Conservation (phyloP, 2,797 vertebrate species). For the Cirrhinus molitorella region DNA sequence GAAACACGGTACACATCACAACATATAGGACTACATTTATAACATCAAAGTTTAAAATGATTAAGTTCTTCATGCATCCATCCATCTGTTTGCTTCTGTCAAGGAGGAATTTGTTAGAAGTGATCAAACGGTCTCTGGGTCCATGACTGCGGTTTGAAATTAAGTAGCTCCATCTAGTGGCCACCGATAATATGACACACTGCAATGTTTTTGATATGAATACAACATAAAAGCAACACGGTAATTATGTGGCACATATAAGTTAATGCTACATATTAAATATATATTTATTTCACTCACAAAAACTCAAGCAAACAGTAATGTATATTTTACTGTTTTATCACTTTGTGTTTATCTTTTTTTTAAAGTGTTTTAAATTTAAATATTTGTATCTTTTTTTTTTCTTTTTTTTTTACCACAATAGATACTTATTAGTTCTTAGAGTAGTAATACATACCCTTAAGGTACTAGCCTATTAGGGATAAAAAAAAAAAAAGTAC, state of each 20-base stretch:
- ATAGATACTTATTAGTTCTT: too few relatives aligned
- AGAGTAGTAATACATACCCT: too few relatives aligned
- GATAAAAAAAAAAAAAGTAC: too few relatives aligned
- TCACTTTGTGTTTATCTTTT: not conserved
- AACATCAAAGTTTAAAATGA: not conserved
- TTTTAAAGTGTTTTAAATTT: too few relatives aligned
- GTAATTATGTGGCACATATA: not conserved
- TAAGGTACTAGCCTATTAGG: too few relatives aligned
- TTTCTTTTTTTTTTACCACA: too few relatives aligned
- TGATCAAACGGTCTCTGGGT: not conserved
- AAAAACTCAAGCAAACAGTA: too few relatives aligned
- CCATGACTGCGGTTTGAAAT: not conserved
- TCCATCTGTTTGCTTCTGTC: not conserved
- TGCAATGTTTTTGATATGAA: not conserved
- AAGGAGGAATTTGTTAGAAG: not conserved
- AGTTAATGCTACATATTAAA: not conserved
- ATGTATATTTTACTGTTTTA: too few relatives aligned
- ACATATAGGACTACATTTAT: not conserved
- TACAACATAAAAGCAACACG: not conserved
- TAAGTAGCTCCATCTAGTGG: constrained; percentile 18
- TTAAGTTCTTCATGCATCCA: not conserved
- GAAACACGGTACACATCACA: not conserved
- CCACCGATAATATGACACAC: not conserved
- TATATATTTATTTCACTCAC: not conserved
- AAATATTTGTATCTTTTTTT: too few relatives aligned